Evolutionary conservation across 2,113 vertebrate species (phyloP).

Genomic region (Garra rufa): DNA sequence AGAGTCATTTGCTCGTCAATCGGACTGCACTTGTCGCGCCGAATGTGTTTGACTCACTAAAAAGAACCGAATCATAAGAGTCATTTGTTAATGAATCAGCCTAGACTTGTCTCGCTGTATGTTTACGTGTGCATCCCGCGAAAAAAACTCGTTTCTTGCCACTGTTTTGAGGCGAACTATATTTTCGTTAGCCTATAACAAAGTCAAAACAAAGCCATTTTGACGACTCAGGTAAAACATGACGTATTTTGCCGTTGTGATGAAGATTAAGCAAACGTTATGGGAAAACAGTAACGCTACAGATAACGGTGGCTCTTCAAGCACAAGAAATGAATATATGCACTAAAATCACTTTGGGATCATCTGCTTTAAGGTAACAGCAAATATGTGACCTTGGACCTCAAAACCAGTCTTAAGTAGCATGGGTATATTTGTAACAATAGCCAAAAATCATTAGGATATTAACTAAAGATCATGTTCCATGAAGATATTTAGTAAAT

Average conservation of each 20-base stretch:
- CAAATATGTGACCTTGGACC: no score
- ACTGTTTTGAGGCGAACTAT: neutral
- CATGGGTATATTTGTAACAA: no score
- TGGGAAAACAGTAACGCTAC: neutral
- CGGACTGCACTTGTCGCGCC: neutral
- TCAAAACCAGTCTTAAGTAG: no score
- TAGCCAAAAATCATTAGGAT: no score
- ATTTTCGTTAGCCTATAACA: neutral
- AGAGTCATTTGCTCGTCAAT: neutral
- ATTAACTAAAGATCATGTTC: no score
- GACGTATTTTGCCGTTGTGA: neutral
- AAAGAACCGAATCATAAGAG: neutral
- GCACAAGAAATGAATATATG: neutral
- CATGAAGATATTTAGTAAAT: no score
- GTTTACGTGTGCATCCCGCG: neutral
- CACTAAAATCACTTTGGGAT: neutral
- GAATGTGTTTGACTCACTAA: neutral
- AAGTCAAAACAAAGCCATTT: neutral
- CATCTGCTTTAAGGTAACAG: neutral
- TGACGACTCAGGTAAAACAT: neutral
- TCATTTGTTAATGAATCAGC: neutral
- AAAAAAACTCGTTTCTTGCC: neutral
- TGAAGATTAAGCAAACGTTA: neutral
- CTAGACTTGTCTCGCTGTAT: neutral
- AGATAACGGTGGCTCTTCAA: neutral